Evolutionary conservation across 2,888 invertebrate species (phyloP), one percentile per base, ranked within the genome.

Genomic region (Eupithecia tripunctaria): DNA sequence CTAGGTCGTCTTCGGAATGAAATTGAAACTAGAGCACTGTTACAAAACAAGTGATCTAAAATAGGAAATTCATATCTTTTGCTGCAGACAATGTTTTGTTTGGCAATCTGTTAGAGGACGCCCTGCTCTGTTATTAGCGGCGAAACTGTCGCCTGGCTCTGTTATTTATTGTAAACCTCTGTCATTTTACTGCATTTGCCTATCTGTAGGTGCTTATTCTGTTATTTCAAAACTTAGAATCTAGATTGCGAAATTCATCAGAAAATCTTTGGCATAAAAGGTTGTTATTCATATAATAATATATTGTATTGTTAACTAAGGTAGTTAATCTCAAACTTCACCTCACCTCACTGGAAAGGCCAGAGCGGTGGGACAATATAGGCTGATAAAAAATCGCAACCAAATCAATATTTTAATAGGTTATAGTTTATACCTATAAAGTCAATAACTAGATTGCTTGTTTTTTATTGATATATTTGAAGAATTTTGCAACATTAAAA

Each of bases 41-140:
- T 47, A 8, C n/a, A 51, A 21, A 27, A 59, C 6, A 1, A 25
- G 27, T 59, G 15, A 27, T 32, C 15, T 29, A 29, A 62, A 27
- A 62, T 6, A 29, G 18, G 56, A 41, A 12, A 21, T 38, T 41
- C 38, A 73, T 38, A 67, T 56, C 67, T 73, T 51, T 36, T 59
- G 59, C 47, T 73, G 69, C 60, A 78, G 76, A 74, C 76, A 69
- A 51, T 67, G 70, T 83, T 80, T 82, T n/a, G 70, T 83, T 81
- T 82, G 80, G 84, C 81, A 84, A 85, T 84, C 80, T 59, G 73
- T 81, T 82, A 82, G 82, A 77, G 81, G 84, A 84, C 81, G 82
- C 80, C 82, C 80, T 76, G 80, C 81, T 81, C 86, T 90, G 84
- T 89, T 78, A 90, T 89, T 88, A 90, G 85, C 41, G 60, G 27